Conservation (phyloP, 2,113 vertebrate species). For the Empidonax alnorum region DNA sequence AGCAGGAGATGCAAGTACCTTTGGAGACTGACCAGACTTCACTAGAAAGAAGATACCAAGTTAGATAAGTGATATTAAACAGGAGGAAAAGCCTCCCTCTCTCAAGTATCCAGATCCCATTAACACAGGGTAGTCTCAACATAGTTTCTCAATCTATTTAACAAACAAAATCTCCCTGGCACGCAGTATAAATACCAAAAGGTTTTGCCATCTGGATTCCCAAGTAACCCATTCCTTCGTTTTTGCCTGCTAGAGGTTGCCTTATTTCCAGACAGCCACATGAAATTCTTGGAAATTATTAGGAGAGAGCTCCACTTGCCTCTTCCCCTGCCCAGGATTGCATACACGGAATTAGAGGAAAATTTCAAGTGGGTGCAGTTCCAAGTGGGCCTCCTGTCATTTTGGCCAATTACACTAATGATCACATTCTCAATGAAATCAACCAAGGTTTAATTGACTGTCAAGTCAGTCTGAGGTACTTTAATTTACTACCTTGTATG, state of each 20-base stretch:
- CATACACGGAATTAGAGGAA: slow-evolving; percentile 11
- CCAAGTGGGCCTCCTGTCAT: slow-evolving; percentile 49
- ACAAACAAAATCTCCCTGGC: background rate
- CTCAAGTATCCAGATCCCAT: background rate
- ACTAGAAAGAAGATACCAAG: background rate
- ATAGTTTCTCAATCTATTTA: background rate
- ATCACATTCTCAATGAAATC: slow-evolving; percentile 68
- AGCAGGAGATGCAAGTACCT: background rate
- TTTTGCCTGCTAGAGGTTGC: background rate
- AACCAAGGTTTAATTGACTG: slow-evolving; percentile 58
- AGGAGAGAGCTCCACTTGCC: background rate
- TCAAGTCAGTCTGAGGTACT: slow-evolving; percentile 55
- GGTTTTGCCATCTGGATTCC: slow-evolving; percentile 41
- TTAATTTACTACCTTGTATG: slow-evolving; percentile 52
- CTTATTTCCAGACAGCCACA: slow-evolving; percentile 20
- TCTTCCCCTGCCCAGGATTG: background rate
- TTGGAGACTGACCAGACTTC: background rate
- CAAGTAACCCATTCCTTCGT: background rate
- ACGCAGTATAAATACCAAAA: slow-evolving; percentile 15
- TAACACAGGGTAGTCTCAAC: background rate
- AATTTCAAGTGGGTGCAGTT: slow-evolving; percentile 25
- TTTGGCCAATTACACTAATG: slow-evolving; percentile 60
- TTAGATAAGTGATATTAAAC: background rate
- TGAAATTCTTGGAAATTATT: slow-evolving; percentile 10
- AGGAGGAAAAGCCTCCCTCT: background rate